Conservation (phyloP, 1,140 invertebrate genomes). For the Hydropsyche tenuis region DNA sequence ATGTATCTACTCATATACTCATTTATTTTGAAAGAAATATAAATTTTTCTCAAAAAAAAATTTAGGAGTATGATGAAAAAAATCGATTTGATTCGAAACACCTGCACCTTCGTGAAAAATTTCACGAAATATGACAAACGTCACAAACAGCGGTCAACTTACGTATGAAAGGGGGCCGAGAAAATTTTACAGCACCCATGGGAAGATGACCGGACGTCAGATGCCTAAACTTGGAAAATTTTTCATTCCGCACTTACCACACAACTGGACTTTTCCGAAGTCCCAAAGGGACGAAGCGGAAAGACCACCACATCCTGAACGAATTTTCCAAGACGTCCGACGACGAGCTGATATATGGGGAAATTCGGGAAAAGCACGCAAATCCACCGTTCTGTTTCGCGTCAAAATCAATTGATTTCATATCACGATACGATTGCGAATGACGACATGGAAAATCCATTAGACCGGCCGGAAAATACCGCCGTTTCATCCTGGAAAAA, state of each 20-base stretch:
- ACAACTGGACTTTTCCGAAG: constrained; percentile 34
- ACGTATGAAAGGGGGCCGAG: constrained; percentile 28
- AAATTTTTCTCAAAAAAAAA: not conserved
- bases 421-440: constrained; percentile 7
- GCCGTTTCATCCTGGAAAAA: not conserved
- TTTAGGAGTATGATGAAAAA: not conserved
- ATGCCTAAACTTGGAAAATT: constrained; percentile 44
- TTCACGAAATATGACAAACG: constrained; percentile 49
- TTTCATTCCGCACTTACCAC: constrained; percentile 47
- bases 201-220: constrained; percentile 43
- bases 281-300: constrained; percentile 24
- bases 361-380: not conserved
- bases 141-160: constrained; percentile 41
- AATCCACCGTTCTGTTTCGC: not conserved
- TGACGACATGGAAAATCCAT: constrained; percentile 34
- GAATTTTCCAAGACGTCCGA: constrained; percentile 1
- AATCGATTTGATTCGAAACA: not conserved
- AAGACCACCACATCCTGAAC: not conserved
- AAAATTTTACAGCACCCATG: constrained; percentile 47
- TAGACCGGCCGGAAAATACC: not conserved
- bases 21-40: too few species aligned
- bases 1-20: too few species aligned
- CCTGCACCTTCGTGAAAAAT: constrained; percentile 28
- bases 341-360: not conserved
- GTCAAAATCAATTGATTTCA: constrained; percentile 34